Percentiles rank a stretch among this genome's conserved stretches.
Evolutionary conservation across 1,140 invertebrate species (phyloP).

Genomic region (Argopecten irradians): DNA sequence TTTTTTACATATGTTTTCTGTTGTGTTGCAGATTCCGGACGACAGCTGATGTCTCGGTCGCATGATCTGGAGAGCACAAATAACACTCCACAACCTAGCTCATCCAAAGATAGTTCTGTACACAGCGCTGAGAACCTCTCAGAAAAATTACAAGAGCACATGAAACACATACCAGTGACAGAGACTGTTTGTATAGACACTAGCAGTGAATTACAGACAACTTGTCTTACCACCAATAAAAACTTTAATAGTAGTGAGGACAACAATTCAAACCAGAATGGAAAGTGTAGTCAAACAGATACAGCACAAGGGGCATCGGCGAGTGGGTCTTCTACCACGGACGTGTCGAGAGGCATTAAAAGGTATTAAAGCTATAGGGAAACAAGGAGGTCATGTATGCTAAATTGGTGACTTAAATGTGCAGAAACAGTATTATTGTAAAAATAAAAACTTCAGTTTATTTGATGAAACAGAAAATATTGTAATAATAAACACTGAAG

Average conservation of each 20-base stretch:
- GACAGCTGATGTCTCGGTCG: conserved; percentile 45
- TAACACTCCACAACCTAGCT: conserved; percentile 13
- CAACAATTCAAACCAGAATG: conserved; percentile 26
- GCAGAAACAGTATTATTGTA: neutral
- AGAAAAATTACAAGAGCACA: neutral
- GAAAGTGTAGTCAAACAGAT: neutral
- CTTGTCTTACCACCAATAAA: conserved; percentile 34
- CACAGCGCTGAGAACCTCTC: neutral
- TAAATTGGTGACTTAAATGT: neutral
- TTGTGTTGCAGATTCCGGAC: conserved; percentile 29
- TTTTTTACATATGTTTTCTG: neutral
- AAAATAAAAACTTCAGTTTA: neutral
- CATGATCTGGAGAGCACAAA: neutral
- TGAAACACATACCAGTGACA: conserved; percentile 26
- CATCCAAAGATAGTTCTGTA: neutral
- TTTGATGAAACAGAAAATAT: neutral
- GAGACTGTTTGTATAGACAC: neutral
- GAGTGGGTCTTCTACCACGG: neutral
- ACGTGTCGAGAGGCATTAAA: conserved; percentile 32
- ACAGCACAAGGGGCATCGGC: conserved; percentile 29
- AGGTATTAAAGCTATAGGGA: conserved; percentile 25
- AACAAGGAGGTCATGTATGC: neutral
- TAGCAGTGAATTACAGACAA: conserved; percentile 33
- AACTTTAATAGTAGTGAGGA: conserved; percentile 18
- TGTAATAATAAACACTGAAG: neutral